phyloP scores from a whole-genome alignment of 2,113 vertebrate species.

The Pedionomus torquatus region DNA sequence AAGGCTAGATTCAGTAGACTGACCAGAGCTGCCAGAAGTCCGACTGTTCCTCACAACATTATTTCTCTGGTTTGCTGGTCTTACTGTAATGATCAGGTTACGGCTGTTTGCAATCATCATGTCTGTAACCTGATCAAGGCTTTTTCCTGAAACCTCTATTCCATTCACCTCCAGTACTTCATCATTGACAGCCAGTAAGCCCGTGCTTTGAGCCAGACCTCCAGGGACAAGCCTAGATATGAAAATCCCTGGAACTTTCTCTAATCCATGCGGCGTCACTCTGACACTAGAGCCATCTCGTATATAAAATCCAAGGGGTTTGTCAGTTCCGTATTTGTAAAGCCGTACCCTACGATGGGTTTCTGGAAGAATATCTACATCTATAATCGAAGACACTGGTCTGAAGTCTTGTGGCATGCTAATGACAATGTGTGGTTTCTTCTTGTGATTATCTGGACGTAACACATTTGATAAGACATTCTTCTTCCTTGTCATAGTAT shows the following conservation, averaged over 20 bases:
- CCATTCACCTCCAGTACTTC: slow-evolving; percentile 97
- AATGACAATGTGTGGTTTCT: slow-evolving; percentile 91
- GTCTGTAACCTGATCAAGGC: slow-evolving; percentile 96
- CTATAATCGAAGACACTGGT: slow-evolving; percentile 96
- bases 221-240: slow-evolving; percentile 92
- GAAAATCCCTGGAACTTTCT: slow-evolving; percentile 95
- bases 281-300: slow-evolving; percentile 94
- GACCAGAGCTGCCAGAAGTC: slow-evolving; percentile 91
- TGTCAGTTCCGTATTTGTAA: slow-evolving; percentile 95
- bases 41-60: slow-evolving; percentile 89
- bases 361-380: slow-evolving; percentile 96
- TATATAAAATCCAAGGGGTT: slow-evolving; percentile 96
- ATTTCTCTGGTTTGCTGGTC: slow-evolving; percentile 96
- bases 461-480: slow-evolving; percentile 89
- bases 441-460: slow-evolving; percentile 86
- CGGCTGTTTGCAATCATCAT: slow-evolving; percentile 99
- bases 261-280: slow-evolving; percentile 91
- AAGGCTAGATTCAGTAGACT: slow-evolving; percentile 92
- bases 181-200: slow-evolving; percentile 93
- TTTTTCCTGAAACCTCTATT: slow-evolving; percentile 95
- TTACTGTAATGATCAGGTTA: slow-evolving; percentile 96
- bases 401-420: slow-evolving; percentile 95
- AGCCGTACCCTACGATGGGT: slow-evolving; percentile 92
- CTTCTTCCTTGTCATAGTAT: slow-evolving; percentile 91
- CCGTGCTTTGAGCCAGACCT: slow-evolving; percentile 94